Evolutionary conservation across 2,888 invertebrate genomes (phyloP), one percentile per base, ranked within the genome.

Genomic region (Athrips mouffetella): DNA sequence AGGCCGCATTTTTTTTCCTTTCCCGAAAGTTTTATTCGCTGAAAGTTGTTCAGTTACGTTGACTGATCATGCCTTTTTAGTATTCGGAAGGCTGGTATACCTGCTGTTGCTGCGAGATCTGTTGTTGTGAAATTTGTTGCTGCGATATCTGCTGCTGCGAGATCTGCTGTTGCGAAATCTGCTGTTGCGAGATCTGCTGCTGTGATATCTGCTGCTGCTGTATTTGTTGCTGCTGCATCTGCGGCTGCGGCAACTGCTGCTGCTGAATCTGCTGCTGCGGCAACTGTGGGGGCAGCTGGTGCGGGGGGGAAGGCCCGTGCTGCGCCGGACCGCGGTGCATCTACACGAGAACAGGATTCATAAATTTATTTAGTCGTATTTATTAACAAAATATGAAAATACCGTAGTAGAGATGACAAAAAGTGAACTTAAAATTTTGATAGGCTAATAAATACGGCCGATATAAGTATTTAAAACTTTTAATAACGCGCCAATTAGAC

Each of bases 191-290:
- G 15, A 49, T 56, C 15, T 47, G 63, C 25, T 49, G 55, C 2
- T 58, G 67, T 1, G 91, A 91, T n/a, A 91, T 76, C 60, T 91
- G 91, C 27, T 91, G 63, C 42, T 57, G 72, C 51, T 71, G 76
- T 45, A 79, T 80, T 48, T 73, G 74, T 31, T 40, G 56, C 29
- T 52, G 57, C 16, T 21, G n/a, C n/a, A n/a, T n/a, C 44, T 31
- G n/a, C n/a, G 47, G 50, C 51, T 68, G 66, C 50, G 67, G 65
- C 49, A 67, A 57, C 33, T 70, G 76, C 51, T 65, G 74, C 49
- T 65, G 64, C n/a, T 40, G 50, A 18, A 48, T 29, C 33, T 50
- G 55, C 30, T 51, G 59, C 4, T 47, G 37, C 18, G 52, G 58
- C n/a, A 31, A 48, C 15, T 49, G 56, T n/a, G 55, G 62, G 10